phyloP scores from a whole-genome alignment of 53 echinoderm and acorn worm species.

The Actinopyga echinites region DNA sequence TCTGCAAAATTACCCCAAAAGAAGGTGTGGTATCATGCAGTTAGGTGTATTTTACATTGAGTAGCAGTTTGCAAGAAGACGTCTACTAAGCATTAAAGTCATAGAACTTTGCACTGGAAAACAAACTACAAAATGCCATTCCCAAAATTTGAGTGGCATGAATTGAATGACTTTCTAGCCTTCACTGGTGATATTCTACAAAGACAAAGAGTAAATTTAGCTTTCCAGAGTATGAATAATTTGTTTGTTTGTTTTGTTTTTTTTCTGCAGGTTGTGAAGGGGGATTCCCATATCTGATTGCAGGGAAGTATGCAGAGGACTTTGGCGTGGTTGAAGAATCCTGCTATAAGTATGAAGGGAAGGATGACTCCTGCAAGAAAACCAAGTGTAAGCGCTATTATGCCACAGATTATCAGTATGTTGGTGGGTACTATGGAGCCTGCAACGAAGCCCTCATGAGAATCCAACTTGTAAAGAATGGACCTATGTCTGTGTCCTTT shows the following conservation, averaged over 20 bases:
- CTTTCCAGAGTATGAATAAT: too few species aligned
- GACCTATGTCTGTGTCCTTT: slow-evolving; percentile 79
- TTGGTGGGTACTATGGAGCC: slow-evolving; percentile 87
- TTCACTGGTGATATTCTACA: too few species aligned
- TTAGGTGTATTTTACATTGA: too few species aligned
- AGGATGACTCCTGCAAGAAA: slow-evolving; percentile 66
- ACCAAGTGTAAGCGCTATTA: slow-evolving; percentile 76
- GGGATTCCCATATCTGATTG: slow-evolving; percentile 89
- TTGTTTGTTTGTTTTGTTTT: background rate
- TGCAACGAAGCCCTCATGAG: slow-evolving; percentile 94
- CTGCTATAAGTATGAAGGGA: slow-evolving; percentile 75
- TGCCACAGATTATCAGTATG: slow-evolving; percentile 82
- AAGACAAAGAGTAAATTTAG: too few species aligned
- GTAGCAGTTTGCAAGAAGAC: too few species aligned
- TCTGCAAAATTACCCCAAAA: too few species aligned
- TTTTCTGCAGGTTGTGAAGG: slow-evolving; percentile 71
- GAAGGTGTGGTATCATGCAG: too few species aligned
- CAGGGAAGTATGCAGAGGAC: slow-evolving; percentile 93
- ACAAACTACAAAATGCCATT: too few species aligned
- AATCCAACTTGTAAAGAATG: slow-evolving; percentile 76
- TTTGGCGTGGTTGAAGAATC: slow-evolving; percentile 86
- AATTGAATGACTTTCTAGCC: too few species aligned
- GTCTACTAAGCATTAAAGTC: too few species aligned
- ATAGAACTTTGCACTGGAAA: too few species aligned
- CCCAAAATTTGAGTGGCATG: too few species aligned